A percentile compares a stretch with the other conserved stretches of the same genome.
These are phyloP conservation scores for Liparis tanakae DNA, from an alignment of 2,797 vertebrate species.

Conservation along the genomic window DNA sequence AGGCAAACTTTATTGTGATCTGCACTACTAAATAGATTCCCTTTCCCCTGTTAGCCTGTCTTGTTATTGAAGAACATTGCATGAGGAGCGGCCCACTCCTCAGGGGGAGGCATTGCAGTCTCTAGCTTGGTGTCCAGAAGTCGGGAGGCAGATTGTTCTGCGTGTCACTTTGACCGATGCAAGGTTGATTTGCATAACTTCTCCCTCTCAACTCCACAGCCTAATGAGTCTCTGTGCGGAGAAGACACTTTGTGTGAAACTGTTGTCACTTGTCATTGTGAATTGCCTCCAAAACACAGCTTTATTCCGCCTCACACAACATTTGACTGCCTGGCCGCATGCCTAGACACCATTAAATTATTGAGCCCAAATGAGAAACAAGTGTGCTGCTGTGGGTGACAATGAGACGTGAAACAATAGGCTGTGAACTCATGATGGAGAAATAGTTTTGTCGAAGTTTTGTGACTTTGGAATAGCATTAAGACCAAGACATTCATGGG, in stretches of 20 bases:
- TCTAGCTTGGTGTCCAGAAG: constrained; percentile 35
- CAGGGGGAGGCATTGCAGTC: constrained; percentile 11
- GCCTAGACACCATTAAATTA: constrained; percentile 70
- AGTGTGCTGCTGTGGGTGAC: constrained; percentile 51
- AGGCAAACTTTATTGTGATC: constrained; percentile 53
- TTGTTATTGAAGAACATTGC: constrained; percentile 1
- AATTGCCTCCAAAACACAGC: constrained; percentile 65
- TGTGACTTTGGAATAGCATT: constrained; percentile 24
- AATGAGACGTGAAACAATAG: constrained; percentile 40
- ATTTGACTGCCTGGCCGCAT: constrained; percentile 66
- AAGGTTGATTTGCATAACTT: constrained; percentile 60
- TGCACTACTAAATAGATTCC: constrained; percentile 4
- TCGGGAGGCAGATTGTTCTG: constrained; percentile 44
- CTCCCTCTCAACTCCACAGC: constrained; percentile 32
- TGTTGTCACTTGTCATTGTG: constrained; percentile 72
- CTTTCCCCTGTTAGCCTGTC: neutral
- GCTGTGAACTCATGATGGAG: constrained; percentile 37
- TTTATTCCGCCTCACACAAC: constrained; percentile 57
- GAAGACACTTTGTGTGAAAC: constrained; percentile 65
- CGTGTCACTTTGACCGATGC: constrained; percentile 63
- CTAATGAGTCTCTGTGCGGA: constrained; percentile 66
- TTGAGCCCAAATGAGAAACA: constrained; percentile 66
- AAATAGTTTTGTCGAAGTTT: constrained; percentile 17
- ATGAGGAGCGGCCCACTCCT: neutral
- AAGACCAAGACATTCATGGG: neutral